Base-by-base conservation (phyloP, 2,888 invertebrate genomes). In the Drosophila pseudotalamancana region DNA sequence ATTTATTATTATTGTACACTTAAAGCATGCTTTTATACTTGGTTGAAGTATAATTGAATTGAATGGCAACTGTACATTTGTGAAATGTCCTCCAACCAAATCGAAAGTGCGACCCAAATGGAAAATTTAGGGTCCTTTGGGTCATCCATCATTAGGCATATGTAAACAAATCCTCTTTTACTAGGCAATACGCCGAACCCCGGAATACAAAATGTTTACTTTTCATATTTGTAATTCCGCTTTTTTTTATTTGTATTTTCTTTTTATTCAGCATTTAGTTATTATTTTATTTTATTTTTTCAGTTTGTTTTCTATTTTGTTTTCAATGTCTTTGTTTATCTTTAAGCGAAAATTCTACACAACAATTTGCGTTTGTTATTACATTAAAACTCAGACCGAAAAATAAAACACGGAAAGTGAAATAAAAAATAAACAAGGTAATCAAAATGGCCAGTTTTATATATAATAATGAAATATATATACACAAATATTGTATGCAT, bases 261-360 rank as follows among this genome's bases (percentile, higher is more conserved):
- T 5, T 43, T 43, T 35, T 11, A 35, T 6, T 43, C 32, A 45
- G 12, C 34, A 35, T 42, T 50, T 42, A 37, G 32, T 37, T 59
- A 32, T 51, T 63, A 6, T 62, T 65, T 67, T 27, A 11, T 43
- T 18, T 56, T 39, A 23, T 29, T 37, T 4, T 35, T 45, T 39
- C 31, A 34, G 11, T 57, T 51, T 51, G 29, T 39, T 51, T 51
- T 43, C 46, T 45, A 48, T 59, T 48, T 51, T 63, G 16, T 57
- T 60, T 59, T 62, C 18, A 67, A 60, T 73, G 63, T 73, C 73
- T 74, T 63, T 74, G 39, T 72, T 70, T 55, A 72, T 61, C 49
- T 57, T 62, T 42, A 53, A 56, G 73, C 65, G 16, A 57, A 54
- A 55, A 56, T 62, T 77, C 60, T 57, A 60, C 69, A 66, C 49